Conservation (phyloP, 23 tunicate species). For the Oikopleura albicans region DNA sequence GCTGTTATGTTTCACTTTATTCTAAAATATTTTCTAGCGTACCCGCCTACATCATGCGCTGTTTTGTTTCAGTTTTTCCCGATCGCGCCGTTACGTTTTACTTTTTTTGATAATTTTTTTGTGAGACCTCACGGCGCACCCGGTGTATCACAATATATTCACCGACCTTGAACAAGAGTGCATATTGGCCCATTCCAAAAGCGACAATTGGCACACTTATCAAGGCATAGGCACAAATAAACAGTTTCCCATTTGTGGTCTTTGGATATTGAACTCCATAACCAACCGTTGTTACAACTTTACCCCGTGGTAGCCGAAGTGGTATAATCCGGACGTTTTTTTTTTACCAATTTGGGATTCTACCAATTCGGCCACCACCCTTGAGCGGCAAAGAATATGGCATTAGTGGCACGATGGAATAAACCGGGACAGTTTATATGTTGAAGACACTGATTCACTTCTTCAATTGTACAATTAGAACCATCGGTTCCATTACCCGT, state of each 20-base stretch:
- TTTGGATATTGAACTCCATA: not conserved
- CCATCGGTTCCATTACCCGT: not conserved
- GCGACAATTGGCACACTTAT: not conserved
- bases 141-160: too few species aligned
- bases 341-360: too few species aligned
- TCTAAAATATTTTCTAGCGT: too few species aligned
- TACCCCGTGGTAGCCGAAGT: too few species aligned
- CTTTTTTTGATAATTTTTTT: too few species aligned
- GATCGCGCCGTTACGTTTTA: too few species aligned
- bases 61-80: too few species aligned
- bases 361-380: too few species aligned
- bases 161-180: not conserved
- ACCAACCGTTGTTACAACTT: constrained; percentile 9
- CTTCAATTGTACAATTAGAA: not conserved
- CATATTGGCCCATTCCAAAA: not conserved
- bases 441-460: not conserved
- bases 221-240: not conserved
- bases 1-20: too few species aligned
- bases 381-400: constrained; percentile 13
- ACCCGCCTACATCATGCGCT: too few species aligned
- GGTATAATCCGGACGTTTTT: too few species aligned
- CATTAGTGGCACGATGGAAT: not conserved
- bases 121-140: too few species aligned
- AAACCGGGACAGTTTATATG: not conserved
- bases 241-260: not conserved